Evolutionary conservation across 2,113 vertebrate genomes (phyloP).

Genomic region (Tringa solitaria): DNA sequence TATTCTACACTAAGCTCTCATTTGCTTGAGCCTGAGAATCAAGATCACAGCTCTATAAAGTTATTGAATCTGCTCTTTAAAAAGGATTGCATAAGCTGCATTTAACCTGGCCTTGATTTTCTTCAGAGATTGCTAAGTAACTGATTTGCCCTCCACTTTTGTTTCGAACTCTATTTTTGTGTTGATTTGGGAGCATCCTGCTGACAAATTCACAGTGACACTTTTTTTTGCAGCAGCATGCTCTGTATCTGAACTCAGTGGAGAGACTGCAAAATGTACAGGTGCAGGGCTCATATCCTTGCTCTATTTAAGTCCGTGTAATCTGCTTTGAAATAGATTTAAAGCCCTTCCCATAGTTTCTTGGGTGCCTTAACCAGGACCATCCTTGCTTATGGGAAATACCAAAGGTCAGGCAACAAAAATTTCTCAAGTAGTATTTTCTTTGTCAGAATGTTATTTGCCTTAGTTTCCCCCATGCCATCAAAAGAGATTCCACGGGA

Average conservation of each 20-base stretch:
- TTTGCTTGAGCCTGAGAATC: background rate
- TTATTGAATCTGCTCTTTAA: background rate
- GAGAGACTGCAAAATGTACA: background rate
- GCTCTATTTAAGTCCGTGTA: background rate
- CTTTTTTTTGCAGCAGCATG: background rate
- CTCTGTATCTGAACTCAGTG: background rate
- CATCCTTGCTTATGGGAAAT: background rate
- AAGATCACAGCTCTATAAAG: background rate
- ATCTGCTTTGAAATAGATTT: background rate
- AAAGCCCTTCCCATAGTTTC: background rate
- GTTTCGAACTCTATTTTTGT: constrained; percentile 1
- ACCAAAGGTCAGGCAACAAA: background rate
- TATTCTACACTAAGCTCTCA: background rate
- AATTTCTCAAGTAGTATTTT: background rate
- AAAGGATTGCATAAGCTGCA: background rate
- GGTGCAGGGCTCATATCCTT: background rate
- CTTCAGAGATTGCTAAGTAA: background rate
- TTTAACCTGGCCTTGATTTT: constrained; percentile 17
- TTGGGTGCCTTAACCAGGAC: background rate
- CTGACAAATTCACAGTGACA: background rate
- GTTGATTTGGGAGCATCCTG: background rate
- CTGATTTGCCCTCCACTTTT: background rate
- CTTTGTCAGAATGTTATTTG: background rate
- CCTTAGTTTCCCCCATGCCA: background rate
- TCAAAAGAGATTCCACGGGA: background rate